These are phyloP conservation scores for Sinohyriopsis cumingii DNA, from an alignment of 2,888 invertebrate species.

Conservation along the genomic window DNA sequence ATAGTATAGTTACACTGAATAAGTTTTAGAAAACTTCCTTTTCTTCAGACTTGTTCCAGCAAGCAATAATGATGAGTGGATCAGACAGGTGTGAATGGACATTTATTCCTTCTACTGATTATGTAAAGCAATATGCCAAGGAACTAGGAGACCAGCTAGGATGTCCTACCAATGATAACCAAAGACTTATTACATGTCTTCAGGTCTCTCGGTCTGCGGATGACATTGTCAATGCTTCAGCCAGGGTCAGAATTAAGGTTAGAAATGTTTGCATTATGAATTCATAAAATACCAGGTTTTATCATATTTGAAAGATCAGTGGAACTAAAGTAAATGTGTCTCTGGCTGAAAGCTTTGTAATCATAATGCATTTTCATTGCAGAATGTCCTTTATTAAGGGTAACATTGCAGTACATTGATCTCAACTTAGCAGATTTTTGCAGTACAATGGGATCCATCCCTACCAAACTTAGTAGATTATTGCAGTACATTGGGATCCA, in stretches of 20 bases:
- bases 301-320: too few relatives aligned
- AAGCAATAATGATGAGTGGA: constrained; percentile 73
- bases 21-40: constrained; percentile 1
- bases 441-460: too few relatives aligned
- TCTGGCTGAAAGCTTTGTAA: too few relatives aligned
- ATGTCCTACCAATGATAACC: constrained; percentile 57
- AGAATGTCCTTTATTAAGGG: too few relatives aligned
- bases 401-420: too few relatives aligned
- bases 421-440: too few relatives aligned
- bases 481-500: too few relatives aligned
- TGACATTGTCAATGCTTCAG: constrained; percentile 69
- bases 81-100: constrained; percentile 72
- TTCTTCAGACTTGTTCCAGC: constrained; percentile 68
- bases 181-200: constrained; percentile 68
- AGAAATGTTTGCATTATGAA: constrained; percentile 8
- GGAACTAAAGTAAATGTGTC: too few relatives aligned
- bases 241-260: constrained; percentile 61
- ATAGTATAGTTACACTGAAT: too few relatives aligned
- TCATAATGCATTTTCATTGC: too few relatives aligned
- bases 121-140: constrained; percentile 66
- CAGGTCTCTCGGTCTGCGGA: constrained; percentile 63
- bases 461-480: too few relatives aligned
- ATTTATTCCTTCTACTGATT: constrained; percentile 55
- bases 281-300: background rate
- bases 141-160: constrained; percentile 65